Base-by-base conservation (phyloP, 2,888 invertebrate species). In the Leptogaster cylindrica region DNA sequence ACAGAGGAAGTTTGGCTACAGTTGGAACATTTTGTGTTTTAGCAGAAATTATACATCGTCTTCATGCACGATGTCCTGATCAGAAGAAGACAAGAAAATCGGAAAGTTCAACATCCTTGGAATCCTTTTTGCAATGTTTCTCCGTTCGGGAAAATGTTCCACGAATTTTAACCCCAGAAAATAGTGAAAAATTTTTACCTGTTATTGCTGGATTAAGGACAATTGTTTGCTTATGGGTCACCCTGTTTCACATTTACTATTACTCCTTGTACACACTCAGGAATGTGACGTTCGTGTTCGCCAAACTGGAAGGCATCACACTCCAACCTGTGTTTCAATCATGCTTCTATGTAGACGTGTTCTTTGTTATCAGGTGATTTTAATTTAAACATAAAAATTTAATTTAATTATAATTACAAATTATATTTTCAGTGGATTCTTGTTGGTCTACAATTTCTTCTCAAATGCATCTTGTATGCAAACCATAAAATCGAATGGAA, bases 161-260 rank as follows among this genome's bases (percentile, higher is more conserved):
- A 2, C 68, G 72, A 31, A 69, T 73, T 33, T 31, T 74, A 1
- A 69, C 70, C 28, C 55, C 72, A n/a, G 74, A 75, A 6, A 69
- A 71, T 5, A 68, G 73, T 1, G 70, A 71, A n/a, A 73, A 70
- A 8, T 75, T 75, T 44, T 48, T 77, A 2, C 71, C 73, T 8
- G 73, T 67, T 3, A 75, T 77, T 70, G 74, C 76, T 2, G 77
- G 77, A 5, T 23, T 77, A 25, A 72, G 77, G 3, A 74, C 74
- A 6, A 71, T 76, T 7, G 71, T 77, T 14, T 77, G 77, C 44
- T 12, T 77, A 16, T 77, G 77, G 77, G 75, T 77, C 10, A 75
- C 76, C 18, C 70, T 75, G 0, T 76, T 77, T 36, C 77, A 77
- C 65, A 75, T 77, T 44, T 76, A 75, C 69, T 77, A 76, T 67